A percentile compares a stretch with the other conserved stretches of the same genome.
phyloP scores from a whole-genome alignment of 1,140 invertebrate species.

The Cherax destructor region DNA sequence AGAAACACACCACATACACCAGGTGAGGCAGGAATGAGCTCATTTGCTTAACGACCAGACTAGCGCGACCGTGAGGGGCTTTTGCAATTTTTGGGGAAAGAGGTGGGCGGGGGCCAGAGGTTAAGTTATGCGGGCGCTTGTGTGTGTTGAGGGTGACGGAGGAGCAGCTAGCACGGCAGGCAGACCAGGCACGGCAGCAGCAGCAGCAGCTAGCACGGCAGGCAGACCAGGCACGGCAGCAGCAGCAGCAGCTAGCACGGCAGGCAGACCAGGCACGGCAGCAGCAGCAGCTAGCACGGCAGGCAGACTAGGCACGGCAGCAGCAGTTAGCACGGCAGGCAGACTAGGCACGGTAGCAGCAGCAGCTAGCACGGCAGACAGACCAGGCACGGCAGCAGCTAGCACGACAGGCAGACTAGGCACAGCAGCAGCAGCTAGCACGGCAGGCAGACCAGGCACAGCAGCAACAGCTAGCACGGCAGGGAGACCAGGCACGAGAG shows the following conservation, averaged over 20 bases:
- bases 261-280: too few species aligned
- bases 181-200: neutral
- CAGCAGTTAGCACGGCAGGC: conserved; percentile 1
- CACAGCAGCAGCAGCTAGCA: neutral
- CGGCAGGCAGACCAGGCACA: conserved; percentile 4
- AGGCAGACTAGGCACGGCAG: neutral
- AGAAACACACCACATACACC: neutral
- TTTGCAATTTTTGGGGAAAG: conserved; percentile 41
- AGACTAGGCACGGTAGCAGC: too few species aligned
- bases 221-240: too few species aligned
- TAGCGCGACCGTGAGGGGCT: conserved; percentile 8
- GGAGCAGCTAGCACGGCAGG: conserved; percentile 9
- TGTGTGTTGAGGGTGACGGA: conserved; percentile 27
- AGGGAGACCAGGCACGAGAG: too few species aligned
- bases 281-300: neutral
- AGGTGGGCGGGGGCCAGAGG: conserved; percentile 40
- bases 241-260: too few species aligned
- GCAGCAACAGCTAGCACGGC: too few species aligned
- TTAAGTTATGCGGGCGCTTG: conserved; percentile 38
- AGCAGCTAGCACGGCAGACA: too few species aligned
- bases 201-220: too few species aligned
- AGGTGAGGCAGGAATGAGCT: conserved; percentile 25
- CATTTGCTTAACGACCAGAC: conserved; percentile 34
- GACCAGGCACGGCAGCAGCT: too few species aligned
- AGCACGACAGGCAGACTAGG: too few species aligned